A percentile compares a stretch with the other conserved stretches of the same genome.
Conservation (phyloP, 2,888 invertebrate species). For the Papilio elwesi region DNA sequence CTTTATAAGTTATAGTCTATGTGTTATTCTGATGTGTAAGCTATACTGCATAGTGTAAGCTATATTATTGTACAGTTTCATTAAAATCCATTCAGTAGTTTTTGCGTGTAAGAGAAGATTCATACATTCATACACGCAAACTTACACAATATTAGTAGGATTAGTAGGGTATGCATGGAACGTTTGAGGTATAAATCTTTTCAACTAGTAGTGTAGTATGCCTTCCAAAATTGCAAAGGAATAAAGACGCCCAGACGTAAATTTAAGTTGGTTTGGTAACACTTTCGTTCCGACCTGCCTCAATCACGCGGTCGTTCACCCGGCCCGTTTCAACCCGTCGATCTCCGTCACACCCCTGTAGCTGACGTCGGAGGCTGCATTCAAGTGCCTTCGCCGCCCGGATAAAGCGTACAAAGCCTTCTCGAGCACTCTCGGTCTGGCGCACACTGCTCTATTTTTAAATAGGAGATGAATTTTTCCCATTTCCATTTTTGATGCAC, state of each 20-base stretch:
- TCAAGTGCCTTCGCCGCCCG: constrained; percentile 56
- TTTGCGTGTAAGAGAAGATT: too few relatives aligned
- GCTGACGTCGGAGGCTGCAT: constrained; percentile 51
- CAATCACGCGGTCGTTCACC: constrained; percentile 57
- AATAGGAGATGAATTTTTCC: constrained; percentile 63
- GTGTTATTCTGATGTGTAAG: too few relatives aligned
- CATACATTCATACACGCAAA: too few relatives aligned
- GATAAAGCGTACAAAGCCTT: constrained; percentile 69
- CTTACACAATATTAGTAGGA: too few relatives aligned
- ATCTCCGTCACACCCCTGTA: constrained; percentile 47
- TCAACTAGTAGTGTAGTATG: background rate
- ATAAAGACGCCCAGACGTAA: constrained; percentile 42
- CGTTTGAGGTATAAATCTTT: too few relatives aligned
- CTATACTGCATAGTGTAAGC: too few relatives aligned
- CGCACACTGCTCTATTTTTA: constrained; percentile 68
- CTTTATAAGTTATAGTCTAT: too few relatives aligned
- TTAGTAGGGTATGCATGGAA: too few relatives aligned
- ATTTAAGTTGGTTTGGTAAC: constrained; percentile 41
- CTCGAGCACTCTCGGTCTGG: constrained; percentile 61
- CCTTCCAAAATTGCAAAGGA: constrained; percentile 8
- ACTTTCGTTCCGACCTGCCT: constrained; percentile 50
- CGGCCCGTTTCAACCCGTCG: constrained; percentile 47
- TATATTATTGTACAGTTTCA: too few relatives aligned
- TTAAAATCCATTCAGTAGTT: too few relatives aligned
- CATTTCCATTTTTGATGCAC: constrained; percentile 55